Evolutionary conservation across 1,140 invertebrate genomes (phyloP).

Genomic region (Aphelinus atriplicis): DNA sequence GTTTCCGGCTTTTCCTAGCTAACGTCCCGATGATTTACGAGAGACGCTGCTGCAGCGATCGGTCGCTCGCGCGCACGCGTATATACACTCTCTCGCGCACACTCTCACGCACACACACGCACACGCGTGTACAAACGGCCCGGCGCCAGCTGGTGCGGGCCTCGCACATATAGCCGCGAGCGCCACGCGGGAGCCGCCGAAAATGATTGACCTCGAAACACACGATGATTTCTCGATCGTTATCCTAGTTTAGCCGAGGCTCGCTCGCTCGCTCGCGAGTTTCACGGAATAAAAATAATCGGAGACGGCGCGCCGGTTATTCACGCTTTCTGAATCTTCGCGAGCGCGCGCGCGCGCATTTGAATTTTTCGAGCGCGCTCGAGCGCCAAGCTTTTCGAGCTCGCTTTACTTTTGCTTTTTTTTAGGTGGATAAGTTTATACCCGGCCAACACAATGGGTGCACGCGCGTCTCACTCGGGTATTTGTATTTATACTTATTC

Average conservation of each 20-base stretch:
- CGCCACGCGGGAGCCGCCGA: slow-evolving; percentile 1
- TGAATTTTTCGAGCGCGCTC: slow-evolving; percentile 6
- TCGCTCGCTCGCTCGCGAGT: background rate
- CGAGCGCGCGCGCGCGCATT: slow-evolving; percentile 8
- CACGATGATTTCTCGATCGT: slow-evolving; percentile 28
- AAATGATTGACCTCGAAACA: slow-evolving; percentile 30
- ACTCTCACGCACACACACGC: too few relatives aligned
- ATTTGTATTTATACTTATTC: too few relatives aligned
- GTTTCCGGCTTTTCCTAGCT: too few relatives aligned
- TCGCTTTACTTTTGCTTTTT: slow-evolving; percentile 7
- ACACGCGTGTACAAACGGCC: too few relatives aligned
- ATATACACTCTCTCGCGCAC: too few relatives aligned
- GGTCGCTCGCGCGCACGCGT: too few relatives aligned
- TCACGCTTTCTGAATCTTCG: slow-evolving; percentile 37
- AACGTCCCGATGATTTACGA: too few relatives aligned
- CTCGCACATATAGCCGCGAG: background rate
- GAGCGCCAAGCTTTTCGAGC: background rate
- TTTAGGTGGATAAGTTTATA: background rate
- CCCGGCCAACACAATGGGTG: too few relatives aligned
- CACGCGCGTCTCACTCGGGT: too few relatives aligned
- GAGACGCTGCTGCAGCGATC: too few relatives aligned
- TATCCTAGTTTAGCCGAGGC: slow-evolving; percentile 23
- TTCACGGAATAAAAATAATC: slow-evolving; percentile 38
- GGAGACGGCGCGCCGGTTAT: slow-evolving; percentile 6
- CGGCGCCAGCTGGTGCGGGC: too few relatives aligned